Conservation (phyloP, 2,797 vertebrate genomes). For the Danio aesculapii region DNA sequence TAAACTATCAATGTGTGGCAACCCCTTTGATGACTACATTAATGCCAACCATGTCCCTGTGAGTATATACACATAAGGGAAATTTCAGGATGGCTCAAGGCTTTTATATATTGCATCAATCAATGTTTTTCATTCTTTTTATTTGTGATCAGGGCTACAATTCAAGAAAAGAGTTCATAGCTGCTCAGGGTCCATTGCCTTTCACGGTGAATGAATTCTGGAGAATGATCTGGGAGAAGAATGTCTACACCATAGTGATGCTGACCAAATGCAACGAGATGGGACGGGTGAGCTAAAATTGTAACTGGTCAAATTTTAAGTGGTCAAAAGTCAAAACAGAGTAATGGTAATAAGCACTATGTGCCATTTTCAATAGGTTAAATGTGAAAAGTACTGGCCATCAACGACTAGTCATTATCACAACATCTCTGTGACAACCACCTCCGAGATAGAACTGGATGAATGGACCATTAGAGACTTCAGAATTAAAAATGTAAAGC, state of each 20-base stretch:
- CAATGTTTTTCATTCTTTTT: neutral
- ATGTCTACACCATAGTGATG: constrained; percentile 90
- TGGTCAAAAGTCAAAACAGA: neutral
- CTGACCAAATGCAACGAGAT: constrained; percentile 94
- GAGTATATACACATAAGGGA: constrained; percentile 56
- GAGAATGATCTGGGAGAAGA: constrained; percentile 98
- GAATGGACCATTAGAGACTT: constrained; percentile 98
- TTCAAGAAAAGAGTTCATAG: constrained; percentile 91
- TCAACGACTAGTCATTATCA: constrained; percentile 78
- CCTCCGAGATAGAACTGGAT: constrained; percentile 84
- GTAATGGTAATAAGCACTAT: neutral
- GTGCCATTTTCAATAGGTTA: constrained; percentile 73
- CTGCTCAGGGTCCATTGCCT: constrained; percentile 95
- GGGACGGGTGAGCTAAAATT: constrained; percentile 85
- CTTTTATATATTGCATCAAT: neutral
- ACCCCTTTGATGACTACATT: constrained; percentile 88
- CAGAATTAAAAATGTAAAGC: constrained; percentile 87
- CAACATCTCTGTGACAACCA: constrained; percentile 83
- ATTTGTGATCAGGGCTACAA: constrained; percentile 84
- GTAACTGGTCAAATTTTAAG: neutral
- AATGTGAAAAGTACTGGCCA: constrained; percentile 97
- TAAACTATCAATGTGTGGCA: constrained; percentile 86
- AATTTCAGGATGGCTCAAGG: neutral
- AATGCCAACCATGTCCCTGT: constrained; percentile 97
- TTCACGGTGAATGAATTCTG: constrained; percentile 92